These are phyloP conservation scores for Mimachlamys varia DNA, from an alignment of 2,888 invertebrate genomes.

Conservation along the genomic window DNA sequence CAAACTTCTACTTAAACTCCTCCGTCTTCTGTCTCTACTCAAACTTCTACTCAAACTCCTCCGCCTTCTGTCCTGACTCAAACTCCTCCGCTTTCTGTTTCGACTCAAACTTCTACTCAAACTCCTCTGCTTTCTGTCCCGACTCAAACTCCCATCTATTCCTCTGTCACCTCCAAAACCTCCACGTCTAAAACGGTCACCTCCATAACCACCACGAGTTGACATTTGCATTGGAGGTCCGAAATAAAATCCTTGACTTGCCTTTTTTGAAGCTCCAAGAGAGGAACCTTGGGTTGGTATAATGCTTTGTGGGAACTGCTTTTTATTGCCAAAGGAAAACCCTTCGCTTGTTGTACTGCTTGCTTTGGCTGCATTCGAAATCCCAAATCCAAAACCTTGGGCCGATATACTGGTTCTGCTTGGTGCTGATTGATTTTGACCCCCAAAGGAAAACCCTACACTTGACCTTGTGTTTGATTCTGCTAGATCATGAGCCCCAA, in stretches of 20 bases:
- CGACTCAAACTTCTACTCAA: too few species aligned
- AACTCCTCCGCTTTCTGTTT: too few species aligned
- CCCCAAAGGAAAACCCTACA: too few species aligned
- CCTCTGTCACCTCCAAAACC: background rate
- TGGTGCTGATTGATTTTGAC: too few species aligned
- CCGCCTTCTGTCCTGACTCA: slow-evolving; percentile 18
- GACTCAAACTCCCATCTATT: background rate
- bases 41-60: slow-evolving; percentile 2
- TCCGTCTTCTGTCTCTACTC: background rate
- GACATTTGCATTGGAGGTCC: too few species aligned
- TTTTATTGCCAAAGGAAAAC: background rate
- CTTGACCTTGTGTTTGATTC: too few species aligned
- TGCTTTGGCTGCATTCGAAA: background rate
- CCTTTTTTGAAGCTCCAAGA: too few species aligned
- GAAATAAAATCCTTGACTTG: background rate
- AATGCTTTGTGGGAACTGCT: background rate
- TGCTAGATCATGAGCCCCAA: background rate
- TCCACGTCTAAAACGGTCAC: background rate
- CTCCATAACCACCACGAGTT: background rate
- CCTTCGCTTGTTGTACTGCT: background rate
- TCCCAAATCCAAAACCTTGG: background rate
- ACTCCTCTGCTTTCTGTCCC: background rate
- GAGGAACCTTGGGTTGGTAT: too few species aligned
- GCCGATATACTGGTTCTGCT: too few species aligned
- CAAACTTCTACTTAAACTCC: background rate